phyloP scores from a whole-genome alignment of 2,888 invertebrate genomes.

The Antheraea yamamai region DNA sequence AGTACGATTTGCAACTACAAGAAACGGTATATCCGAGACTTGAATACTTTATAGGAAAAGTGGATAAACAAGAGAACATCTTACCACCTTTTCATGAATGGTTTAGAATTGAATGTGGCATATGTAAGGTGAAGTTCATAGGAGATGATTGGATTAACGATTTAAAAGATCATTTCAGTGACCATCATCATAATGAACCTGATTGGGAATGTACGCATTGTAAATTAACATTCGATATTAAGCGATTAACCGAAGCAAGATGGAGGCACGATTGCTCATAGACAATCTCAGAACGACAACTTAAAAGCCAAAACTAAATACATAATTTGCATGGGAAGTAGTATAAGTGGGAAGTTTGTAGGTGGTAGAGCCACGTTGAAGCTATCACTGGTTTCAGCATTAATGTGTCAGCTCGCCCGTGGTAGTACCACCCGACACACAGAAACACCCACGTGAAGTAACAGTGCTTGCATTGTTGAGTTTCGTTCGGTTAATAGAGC shows the following conservation, averaged over 20 bases:
- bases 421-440: too few species aligned
- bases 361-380: too few species aligned
- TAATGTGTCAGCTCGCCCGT: too few species aligned
- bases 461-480: too few species aligned
- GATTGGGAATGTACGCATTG: constrained; percentile 56
- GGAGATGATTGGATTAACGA: constrained; percentile 27
- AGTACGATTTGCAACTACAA: constrained; percentile 55
- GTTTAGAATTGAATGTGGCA: constrained; percentile 47
- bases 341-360: too few species aligned
- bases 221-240: constrained; percentile 34
- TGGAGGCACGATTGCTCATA: constrained; percentile 50
- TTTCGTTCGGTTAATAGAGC: too few species aligned
- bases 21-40: constrained; percentile 48
- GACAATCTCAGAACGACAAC: constrained; percentile 6
- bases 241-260: constrained; percentile 34
- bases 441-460: too few species aligned
- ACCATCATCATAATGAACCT: constrained; percentile 44
- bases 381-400: too few species aligned
- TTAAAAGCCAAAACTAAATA: background rate
- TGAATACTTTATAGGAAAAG: constrained; percentile 32
- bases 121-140: constrained; percentile 40
- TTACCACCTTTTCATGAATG: constrained; percentile 26
- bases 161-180: constrained; percentile 47
- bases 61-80: background rate
- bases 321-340: too few species aligned